Conservation (phyloP, 2,113 vertebrate species). For the Merops nubicus region DNA sequence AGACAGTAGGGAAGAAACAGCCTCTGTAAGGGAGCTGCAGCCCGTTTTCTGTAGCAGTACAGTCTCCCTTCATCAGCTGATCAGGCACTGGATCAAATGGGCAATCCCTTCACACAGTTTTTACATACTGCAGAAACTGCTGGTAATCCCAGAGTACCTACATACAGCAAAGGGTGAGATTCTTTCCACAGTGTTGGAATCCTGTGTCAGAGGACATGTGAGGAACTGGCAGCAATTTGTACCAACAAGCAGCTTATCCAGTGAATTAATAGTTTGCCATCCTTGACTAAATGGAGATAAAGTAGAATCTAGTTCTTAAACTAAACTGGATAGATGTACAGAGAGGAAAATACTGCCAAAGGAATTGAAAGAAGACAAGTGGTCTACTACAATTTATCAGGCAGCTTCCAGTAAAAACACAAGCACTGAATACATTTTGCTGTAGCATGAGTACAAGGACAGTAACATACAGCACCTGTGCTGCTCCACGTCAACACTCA, state of each 20-base stretch:
- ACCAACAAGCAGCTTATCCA: not conserved
- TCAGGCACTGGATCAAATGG: not conserved
- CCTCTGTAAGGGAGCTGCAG: not conserved
- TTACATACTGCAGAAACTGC: not conserved
- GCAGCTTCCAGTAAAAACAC: not conserved
- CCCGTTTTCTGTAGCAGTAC: not conserved
- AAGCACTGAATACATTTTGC: not conserved
- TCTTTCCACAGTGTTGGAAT: not conserved
- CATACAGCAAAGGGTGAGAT: not conserved
- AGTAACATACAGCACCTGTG: not conserved
- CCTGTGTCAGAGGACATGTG: not conserved
- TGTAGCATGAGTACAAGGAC: not conserved
- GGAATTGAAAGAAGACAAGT: not conserved
- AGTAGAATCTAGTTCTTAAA: not conserved
- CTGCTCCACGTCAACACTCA: not conserved
- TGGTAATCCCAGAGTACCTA: not conserved
- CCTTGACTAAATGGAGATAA: constrained; percentile 44
- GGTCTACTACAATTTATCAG: not conserved
- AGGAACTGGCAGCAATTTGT: not conserved
- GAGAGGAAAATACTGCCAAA: not conserved
- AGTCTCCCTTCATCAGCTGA: not conserved
- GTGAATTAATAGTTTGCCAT: constrained; percentile 46
- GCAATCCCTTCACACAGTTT: not conserved
- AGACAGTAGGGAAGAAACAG: not conserved
- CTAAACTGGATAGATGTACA: not conserved